A percentile compares a stretch with the other conserved stretches of the same genome.
Evolutionary conservation across 2,888 invertebrate species (phyloP).

Genomic region (Rapana venosa): DNA sequence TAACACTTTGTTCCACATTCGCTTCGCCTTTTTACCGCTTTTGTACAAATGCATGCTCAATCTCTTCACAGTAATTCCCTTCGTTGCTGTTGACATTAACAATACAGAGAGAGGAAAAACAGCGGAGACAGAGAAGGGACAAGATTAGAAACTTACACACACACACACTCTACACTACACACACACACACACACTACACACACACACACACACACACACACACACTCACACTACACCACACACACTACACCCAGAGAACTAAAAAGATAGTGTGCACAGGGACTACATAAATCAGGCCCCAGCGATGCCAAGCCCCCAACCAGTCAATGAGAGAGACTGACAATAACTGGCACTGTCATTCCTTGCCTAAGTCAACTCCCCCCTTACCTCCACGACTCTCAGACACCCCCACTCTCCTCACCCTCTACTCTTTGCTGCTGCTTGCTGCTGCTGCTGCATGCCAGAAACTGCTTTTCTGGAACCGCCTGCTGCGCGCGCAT

Average conservation of each 20-base stretch:
- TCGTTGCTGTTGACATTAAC: too few relatives aligned
- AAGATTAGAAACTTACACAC: background rate
- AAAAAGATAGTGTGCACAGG: too few relatives aligned
- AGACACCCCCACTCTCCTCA: background rate
- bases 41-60: too few relatives aligned
- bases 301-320: conserved; percentile 16
- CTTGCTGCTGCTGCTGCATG: background rate
- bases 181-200: background rate
- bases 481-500: conserved; percentile 41
- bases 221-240: background rate
- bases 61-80: too few relatives aligned
- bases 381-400: too few relatives aligned
- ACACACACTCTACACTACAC: background rate
- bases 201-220: background rate
- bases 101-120: background rate
- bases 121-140: background rate
- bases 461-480: too few relatives aligned
- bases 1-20: too few relatives aligned
- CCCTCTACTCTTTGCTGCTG: background rate
- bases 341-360: conserved; percentile 30
- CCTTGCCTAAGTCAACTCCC: background rate
- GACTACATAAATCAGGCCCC: background rate
- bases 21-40: too few relatives aligned
- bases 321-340: background rate
- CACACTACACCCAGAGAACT: background rate